Evolutionary conservation across 2,113 vertebrate genomes (phyloP).

Genomic region (Buteo buteo): DNA sequence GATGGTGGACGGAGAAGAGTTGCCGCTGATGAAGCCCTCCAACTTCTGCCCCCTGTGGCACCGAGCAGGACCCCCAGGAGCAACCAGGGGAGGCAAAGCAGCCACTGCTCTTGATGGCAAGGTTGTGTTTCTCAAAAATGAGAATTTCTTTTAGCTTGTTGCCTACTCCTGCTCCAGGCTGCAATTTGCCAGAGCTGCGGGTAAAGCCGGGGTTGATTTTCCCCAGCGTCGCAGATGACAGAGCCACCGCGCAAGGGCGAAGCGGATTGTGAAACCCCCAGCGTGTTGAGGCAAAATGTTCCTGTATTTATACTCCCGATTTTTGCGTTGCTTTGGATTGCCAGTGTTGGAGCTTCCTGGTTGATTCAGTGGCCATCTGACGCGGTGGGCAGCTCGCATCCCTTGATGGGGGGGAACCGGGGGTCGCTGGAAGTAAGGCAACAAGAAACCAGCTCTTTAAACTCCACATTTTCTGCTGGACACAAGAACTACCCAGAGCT

Average conservation of each 20-base stretch:
- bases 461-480: no score
- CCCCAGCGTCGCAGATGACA: rapidly evolving
- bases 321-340: not conserved
- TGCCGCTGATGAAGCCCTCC: rapidly evolving
- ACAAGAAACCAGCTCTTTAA: no score
- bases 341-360: no score
- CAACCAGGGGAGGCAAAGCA: rapidly evolving
- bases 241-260: rapidly evolving
- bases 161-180: not conserved
- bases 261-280: not conserved
- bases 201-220: not conserved
- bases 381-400: no score
- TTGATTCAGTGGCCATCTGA: no score
- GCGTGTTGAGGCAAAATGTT: rapidly evolving
- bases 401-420: no score
- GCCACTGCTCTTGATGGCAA: not conserved
- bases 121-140: not conserved
- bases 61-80: rapidly evolving
- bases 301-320: not conserved
- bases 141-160: not conserved
- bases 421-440: no score
- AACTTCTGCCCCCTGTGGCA: not conserved
- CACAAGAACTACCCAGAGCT: no score
- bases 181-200: rapidly evolving
- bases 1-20: not conserved